Evolutionary conservation across 2,797 vertebrate species (phyloP).

Genomic region (Apogon hyalosoma): DNA sequence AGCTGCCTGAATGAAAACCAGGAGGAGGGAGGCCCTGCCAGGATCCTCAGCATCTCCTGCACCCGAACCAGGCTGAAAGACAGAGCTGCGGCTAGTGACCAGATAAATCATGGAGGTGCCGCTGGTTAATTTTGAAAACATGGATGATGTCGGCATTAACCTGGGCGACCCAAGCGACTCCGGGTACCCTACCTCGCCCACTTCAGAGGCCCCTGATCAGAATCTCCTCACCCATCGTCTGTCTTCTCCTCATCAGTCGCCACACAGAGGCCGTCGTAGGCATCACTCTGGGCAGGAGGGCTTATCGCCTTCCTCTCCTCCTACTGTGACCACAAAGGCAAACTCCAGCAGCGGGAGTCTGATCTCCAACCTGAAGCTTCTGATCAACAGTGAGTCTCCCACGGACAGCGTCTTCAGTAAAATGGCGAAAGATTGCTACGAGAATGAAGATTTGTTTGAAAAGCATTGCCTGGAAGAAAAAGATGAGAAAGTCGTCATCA

Average conservation of each 20-base stretch:
- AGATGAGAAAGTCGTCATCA: constrained; percentile 93
- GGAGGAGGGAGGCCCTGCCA: constrained; percentile 52
- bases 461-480: constrained; percentile 87
- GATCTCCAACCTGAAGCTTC: constrained; percentile 90
- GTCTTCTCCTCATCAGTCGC: constrained; percentile 77
- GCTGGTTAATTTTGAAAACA: constrained; percentile 93
- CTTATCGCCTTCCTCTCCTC: constrained; percentile 71
- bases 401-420: constrained; percentile 91
- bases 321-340: constrained; percentile 80
- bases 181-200: constrained; percentile 86
- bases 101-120: constrained; percentile 93
- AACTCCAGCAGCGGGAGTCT: constrained; percentile 87
- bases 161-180: constrained; percentile 89
- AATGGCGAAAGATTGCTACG: constrained; percentile 85
- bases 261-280: constrained; percentile 62
- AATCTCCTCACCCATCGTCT: constrained; percentile 70
- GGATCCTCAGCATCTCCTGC: constrained; percentile 66
- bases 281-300: constrained; percentile 66
- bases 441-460: constrained; percentile 85
- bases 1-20: constrained; percentile 74
- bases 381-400: constrained; percentile 88
- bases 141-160: constrained; percentile 89
- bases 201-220: constrained; percentile 79
- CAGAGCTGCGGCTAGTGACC: constrained; percentile 80
- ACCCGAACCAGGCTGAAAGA: constrained; percentile 57